Conservation (phyloP, 2,888 invertebrate species). For the Poecilus cupreus region DNA sequence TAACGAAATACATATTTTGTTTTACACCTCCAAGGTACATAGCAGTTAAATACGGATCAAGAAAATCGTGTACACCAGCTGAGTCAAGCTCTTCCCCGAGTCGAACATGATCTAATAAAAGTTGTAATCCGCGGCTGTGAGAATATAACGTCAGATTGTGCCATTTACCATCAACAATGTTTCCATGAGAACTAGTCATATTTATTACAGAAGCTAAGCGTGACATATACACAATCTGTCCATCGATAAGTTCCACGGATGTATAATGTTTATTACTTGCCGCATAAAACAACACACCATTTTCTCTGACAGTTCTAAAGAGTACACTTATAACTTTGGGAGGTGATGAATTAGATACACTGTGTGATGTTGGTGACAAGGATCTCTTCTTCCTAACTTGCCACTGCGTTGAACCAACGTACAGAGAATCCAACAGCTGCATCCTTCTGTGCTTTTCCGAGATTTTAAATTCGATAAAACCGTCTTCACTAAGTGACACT, state of each 20-base stretch:
- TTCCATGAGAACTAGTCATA: slow-evolving; percentile 83
- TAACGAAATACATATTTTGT: slow-evolving; percentile 76
- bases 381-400: slow-evolving; percentile 68
- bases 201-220: slow-evolving; percentile 86
- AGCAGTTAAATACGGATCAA: slow-evolving; percentile 90
- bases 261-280: slow-evolving; percentile 92
- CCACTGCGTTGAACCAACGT: slow-evolving; percentile 85
- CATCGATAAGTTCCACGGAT: slow-evolving; percentile 84
- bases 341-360: slow-evolving; percentile 69
- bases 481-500: slow-evolving; percentile 85
- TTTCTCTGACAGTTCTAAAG: slow-evolving; percentile 85
- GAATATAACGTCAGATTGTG: slow-evolving; percentile 89
- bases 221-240: slow-evolving; percentile 87
- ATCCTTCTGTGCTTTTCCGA: slow-evolving; percentile 91
- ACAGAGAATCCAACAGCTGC: slow-evolving; percentile 88
- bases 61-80: slow-evolving; percentile 91
- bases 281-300: slow-evolving; percentile 90
- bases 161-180: slow-evolving; percentile 89
- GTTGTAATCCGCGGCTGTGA: slow-evolving; percentile 80
- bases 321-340: slow-evolving; percentile 86
- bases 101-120: slow-evolving; percentile 82
- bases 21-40: slow-evolving; percentile 87
- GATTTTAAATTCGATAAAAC: slow-evolving; percentile 85
- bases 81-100: slow-evolving; percentile 91
- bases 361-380: slow-evolving; percentile 61